These are phyloP conservation scores for Eospalax fontanierii DNA, from an alignment of 2,797 vertebrate species.

Conservation along the genomic window DNA sequence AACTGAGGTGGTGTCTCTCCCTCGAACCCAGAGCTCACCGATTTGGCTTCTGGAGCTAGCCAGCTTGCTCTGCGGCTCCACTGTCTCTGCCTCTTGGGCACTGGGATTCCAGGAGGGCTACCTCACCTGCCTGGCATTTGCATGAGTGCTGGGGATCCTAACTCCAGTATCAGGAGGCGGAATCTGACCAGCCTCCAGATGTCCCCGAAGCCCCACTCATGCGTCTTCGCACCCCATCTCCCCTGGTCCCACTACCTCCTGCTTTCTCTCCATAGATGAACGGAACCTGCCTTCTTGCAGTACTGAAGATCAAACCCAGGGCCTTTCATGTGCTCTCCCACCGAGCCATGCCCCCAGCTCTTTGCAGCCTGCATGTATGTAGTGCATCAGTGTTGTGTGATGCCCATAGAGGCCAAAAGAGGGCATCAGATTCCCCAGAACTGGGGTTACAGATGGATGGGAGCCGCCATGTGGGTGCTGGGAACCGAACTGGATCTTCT, in stretches of 20 bases:
- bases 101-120: not conserved
- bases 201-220: rapidly evolving
- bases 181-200: not conserved
- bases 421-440: no score
- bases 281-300: not conserved
- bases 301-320: not conserved
- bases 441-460: no score
- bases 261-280: not conserved
- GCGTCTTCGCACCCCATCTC: not conserved
- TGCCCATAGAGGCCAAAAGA: no score
- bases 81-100: not conserved
- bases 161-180: rapidly evolving
- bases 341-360: not conserved
- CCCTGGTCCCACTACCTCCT: rapidly evolving
- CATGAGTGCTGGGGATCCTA: not conserved
- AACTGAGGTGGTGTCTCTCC: not conserved
- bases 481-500: no score
- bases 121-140: not conserved
- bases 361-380: not conserved
- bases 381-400: no score
- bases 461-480: no score
- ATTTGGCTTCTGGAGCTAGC: not conserved
- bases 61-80: not conserved
- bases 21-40: not conserved
- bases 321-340: not conserved